Evolutionary conservation across 2,888 invertebrate species (phyloP), one percentile per base, ranked within the genome.

Genomic region (Pammene fasciana): DNA sequence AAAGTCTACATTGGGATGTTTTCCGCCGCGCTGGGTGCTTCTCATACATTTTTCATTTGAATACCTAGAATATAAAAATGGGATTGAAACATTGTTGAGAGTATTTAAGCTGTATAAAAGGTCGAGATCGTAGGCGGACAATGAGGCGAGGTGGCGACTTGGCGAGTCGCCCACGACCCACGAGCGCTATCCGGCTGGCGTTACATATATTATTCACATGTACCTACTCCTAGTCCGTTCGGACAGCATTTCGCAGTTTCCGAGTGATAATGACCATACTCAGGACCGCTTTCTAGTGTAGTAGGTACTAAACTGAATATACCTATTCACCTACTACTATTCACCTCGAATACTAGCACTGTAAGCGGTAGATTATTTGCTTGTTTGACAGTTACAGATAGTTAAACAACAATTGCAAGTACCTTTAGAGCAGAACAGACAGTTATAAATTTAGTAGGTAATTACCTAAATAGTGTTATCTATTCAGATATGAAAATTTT

Each of bases 131-230:
- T 54, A 46, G 65, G 57, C 52, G 68, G 54, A 65, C 60, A 59
- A 68, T 55, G 62, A 36, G 34, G n/a, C n/a, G n/a, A n/a, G n/a
- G n/a, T n/a, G n/a, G 45, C 62, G 26, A 56, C 36, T 50, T 55
- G 65, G 18, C 65, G 65, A 46, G 59, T 65, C 70, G 70, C 70
- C 70, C 59, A 60, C 65, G 60, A 55, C n/a, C 41, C 41, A 18
- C n/a, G 59, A 41, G 55, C 60, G 67, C 43, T 43, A 14, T 34
- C 14, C 34, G 59, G 46, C 70, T 46, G 57, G 55, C 34, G 70
- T 64, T 65, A 45, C 65, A 60, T 70, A 54, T 60, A 60, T 70
- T 70, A 70, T 70, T 70, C 60, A 70, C 46, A 46, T 38, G 45
- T 59, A 59, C 57, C n/a, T n/a, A n/a, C n/a, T 61, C 45, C 45